Conservation (phyloP, 2,888 invertebrate species). For the Leucoptera coffeella region DNA sequence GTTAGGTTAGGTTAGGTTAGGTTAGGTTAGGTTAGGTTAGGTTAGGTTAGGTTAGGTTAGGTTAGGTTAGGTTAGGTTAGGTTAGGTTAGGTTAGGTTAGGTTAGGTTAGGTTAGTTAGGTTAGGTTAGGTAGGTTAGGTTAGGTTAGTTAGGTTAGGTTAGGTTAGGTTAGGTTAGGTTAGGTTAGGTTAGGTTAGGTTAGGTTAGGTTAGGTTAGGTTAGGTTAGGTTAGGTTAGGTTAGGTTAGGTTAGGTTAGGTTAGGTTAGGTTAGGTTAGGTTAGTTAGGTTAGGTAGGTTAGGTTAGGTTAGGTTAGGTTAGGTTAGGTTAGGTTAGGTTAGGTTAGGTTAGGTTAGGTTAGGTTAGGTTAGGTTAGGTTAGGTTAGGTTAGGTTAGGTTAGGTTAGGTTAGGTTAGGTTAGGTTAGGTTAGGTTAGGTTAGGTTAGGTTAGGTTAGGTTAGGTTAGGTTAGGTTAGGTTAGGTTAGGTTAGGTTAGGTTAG, state of each 20-base stretch:
- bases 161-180: constrained; percentile 11
- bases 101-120: constrained; percentile 7
- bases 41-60: constrained; percentile 9
- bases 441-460: constrained; percentile 9
- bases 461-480: constrained; percentile 8
- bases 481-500: constrained; percentile 9
- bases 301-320: constrained; percentile 9
- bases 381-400: constrained; percentile 8
- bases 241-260: constrained; percentile 9
- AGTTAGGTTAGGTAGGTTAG: no score
- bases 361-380: constrained; percentile 9
- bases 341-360: constrained; percentile 9
- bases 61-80: constrained; percentile 7
- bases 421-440: constrained; percentile 9
- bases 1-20: constrained; percentile 8
- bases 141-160: constrained; percentile 9
- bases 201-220: constrained; percentile 7
- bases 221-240: constrained; percentile 7
- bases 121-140: no score
- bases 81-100: constrained; percentile 7
- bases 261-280: no score
- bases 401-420: constrained; percentile 10
- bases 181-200: constrained; percentile 10
- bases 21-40: constrained; percentile 9
- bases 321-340: constrained; percentile 9